Base-by-base conservation (phyloP, 2,113 vertebrate genomes). In the Pholis gunnellus region DNA sequence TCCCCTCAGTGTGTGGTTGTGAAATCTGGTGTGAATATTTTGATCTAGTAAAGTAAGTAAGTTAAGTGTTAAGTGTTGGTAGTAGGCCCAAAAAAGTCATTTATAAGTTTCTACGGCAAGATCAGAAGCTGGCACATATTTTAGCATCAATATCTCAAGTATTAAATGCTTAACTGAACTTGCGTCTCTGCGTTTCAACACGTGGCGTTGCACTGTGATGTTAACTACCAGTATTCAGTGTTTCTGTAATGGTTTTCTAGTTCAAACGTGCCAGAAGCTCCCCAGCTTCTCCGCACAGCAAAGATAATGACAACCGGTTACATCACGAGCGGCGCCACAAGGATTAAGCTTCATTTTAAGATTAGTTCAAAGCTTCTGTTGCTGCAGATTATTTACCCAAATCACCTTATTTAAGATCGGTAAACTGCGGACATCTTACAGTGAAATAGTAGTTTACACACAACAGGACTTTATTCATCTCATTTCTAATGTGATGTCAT, bases 261-360 rank as follows among this genome's bases (percentile, higher is more conserved):
- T 89, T 85, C 25, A 82, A 69, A 86, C 71, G 60, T 77, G 85
- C 78, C 31, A 13, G 27, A 75, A 75, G 82, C 82, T 81, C 57
- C 60, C 11, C 29, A 27, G 83, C 48, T 80, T 64, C 76, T 86
- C 70, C 31, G 56, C 57, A 36, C 71, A 81, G 74, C 59, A 72
- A 71, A 75, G 81, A 91, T 89, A 90, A 89, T 85, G 83, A 89
- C 84, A 81, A 87, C 27, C 59, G 31, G 78, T 85, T 72, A 34
- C 77, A 78, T 85, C 63, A 87, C 31, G 9, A 36, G 69, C 8
- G 91, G 91, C 92, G 92, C 92, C 91, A 75, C 70, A 1, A 70
- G 92, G 92, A 93, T 93, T 92, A 90, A 78, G 70, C 44, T 69
- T 72, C 0, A 91, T 92, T 90, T 93, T 70, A 18, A 88, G 89